Conservation (phyloP, 2,113 vertebrate genomes). For the Channa maculata region DNA sequence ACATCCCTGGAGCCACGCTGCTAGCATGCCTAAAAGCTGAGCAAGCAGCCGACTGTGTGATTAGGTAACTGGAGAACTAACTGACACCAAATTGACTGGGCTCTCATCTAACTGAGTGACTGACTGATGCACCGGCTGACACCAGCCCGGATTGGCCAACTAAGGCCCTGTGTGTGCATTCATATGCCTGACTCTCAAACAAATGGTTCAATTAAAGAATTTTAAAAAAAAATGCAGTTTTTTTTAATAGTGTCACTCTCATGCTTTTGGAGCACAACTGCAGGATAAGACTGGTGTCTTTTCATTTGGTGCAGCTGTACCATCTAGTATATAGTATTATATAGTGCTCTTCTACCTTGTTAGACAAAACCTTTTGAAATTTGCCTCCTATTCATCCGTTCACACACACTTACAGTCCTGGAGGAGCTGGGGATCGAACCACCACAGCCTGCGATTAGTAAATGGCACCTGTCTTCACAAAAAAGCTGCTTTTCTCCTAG, state of each 20-base stretch:
- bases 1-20: neutral
- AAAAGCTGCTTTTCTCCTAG: no score
- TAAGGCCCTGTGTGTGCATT: slow-evolving; percentile 17
- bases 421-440: no score
- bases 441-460: no score
- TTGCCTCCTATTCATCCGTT: no score
- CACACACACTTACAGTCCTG: no score
- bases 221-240: slow-evolving; percentile 47
- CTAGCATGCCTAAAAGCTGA: slow-evolving; percentile 13
- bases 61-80: slow-evolving; percentile 12
- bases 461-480: no score
- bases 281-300: slow-evolving; percentile 4
- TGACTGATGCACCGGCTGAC: slow-evolving; percentile 13
- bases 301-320: slow-evolving; percentile 10
- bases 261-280: slow-evolving; percentile 9
- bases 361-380: no score
- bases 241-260: slow-evolving; percentile 28
- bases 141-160: neutral
- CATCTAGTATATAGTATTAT: slow-evolving; percentile 5
- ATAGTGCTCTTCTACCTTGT: no score
- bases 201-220: neutral
- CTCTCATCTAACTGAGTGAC: neutral
- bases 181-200: neutral
- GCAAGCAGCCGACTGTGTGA: neutral
- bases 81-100: slow-evolving; percentile 26